These are phyloP conservation scores for Illadopsis cleaveri DNA, from an alignment of 2,113 vertebrate species.

Conservation along the genomic window DNA sequence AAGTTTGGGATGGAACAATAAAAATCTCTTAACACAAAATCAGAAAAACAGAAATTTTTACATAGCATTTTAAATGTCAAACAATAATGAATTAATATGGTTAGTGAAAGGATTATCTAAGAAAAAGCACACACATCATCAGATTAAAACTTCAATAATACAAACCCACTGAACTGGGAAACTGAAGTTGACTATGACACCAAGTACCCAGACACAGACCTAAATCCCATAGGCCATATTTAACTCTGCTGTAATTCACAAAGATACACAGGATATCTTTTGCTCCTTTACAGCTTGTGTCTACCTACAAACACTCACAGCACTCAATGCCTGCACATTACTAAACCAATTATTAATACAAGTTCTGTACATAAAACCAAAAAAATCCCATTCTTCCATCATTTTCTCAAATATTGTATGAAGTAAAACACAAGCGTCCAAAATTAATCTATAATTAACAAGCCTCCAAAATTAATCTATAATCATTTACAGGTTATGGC, in stretches of 20 bases:
- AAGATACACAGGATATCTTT: background rate
- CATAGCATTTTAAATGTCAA: background rate
- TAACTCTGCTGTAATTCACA: background rate
- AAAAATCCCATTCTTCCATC: background rate
- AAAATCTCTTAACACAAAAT: background rate
- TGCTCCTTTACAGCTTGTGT: background rate
- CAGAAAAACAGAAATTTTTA: background rate
- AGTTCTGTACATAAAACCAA: fast-evolving
- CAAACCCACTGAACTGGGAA: slow-evolving; percentile 15
- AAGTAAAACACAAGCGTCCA: background rate
- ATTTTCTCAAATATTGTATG: background rate
- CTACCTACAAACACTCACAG: background rate
- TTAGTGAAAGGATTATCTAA: background rate
- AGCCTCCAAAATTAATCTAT: background rate
- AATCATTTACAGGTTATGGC: background rate
- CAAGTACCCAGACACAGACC: background rate
- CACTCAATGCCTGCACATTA: background rate
- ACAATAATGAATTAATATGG: background rate
- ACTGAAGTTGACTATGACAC: slow-evolving; percentile 14
- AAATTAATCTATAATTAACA: slow-evolving; percentile 1
- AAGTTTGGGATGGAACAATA: background rate
- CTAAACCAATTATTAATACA: background rate
- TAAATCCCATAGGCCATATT: background rate
- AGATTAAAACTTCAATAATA: slow-evolving; percentile 27
- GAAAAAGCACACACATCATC: slow-evolving; percentile 1